Evolutionary conservation across 2,888 invertebrate genomes (phyloP).

Genomic region (Drosophila phalerata): DNA sequence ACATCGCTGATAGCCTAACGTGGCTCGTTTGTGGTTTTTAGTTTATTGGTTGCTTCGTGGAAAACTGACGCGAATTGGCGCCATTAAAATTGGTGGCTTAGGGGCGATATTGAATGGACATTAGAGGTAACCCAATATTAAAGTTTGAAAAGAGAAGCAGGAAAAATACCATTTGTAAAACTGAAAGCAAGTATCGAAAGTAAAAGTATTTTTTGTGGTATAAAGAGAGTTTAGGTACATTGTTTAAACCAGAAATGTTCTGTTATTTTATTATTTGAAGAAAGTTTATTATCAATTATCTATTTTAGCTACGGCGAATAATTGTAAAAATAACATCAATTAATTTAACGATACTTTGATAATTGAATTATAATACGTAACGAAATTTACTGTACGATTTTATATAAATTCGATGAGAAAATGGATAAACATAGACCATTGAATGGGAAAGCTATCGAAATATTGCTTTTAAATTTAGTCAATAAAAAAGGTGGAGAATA

Average conservation of each 20-base stretch:
- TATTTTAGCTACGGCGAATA: background rate
- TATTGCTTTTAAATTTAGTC: no score
- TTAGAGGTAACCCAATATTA: conserved; percentile 13
- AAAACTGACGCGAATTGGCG: conserved; percentile 35
- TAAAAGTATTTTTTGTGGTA: conserved; percentile 4
- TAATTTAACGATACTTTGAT: background rate
- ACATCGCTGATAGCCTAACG: conserved; percentile 66
- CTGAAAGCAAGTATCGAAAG: conserved; percentile 4
- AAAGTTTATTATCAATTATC: background rate
- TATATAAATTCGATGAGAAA: no score
- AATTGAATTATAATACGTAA: no score
- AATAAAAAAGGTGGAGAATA: no score
- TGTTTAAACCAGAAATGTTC: background rate
- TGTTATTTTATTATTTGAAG: no score
- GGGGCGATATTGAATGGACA: conserved; percentile 16
- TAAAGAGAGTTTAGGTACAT: background rate
- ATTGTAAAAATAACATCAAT: background rate
- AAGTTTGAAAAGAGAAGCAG: background rate
- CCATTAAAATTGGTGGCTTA: conserved; percentile 31
- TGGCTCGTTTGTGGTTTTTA: conserved; percentile 44
- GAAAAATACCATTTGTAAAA: conserved; percentile 1
- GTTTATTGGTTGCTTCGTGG: conserved; percentile 43
- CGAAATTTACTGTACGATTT: background rate
- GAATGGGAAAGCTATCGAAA: no score
- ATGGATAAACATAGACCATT: no score